Percentiles rank a stretch among this genome's conserved stretches.
phyloP scores from a whole-genome alignment of 2,113 vertebrate genomes.

The Silurus meridionalis region DNA sequence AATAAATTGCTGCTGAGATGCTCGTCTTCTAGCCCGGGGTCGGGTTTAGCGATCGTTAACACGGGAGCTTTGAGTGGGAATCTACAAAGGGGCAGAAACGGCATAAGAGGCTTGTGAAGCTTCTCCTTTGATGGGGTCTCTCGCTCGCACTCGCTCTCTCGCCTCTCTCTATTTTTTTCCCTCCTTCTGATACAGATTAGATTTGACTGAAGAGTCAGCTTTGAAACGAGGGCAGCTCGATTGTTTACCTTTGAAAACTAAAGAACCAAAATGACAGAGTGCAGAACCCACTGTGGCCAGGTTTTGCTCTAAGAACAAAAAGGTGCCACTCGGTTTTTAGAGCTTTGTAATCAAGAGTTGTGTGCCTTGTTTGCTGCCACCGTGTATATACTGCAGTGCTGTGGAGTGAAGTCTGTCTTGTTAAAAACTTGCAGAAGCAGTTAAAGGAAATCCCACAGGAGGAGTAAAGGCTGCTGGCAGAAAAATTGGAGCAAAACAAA shows the following conservation, averaged over 20 bases:
- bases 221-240: slow-evolving; percentile 35
- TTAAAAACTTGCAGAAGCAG: slow-evolving; percentile 33
- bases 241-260: slow-evolving; percentile 39
- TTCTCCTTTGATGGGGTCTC: slow-evolving; percentile 28
- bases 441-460: slow-evolving; percentile 16
- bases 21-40: not conserved
- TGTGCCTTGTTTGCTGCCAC: not conserved
- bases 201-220: slow-evolving; percentile 31
- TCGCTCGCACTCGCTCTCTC: not conserved
- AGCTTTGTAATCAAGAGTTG: slow-evolving; percentile 30
- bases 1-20: not conserved
- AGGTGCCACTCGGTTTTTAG: not conserved
- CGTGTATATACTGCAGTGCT: not conserved
- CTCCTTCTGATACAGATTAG: slow-evolving; percentile 5
- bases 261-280: slow-evolving; percentile 27
- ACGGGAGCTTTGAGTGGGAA: not conserved
- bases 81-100: not conserved
- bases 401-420: not conserved
- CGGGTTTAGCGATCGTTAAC: slow-evolving; percentile 14
- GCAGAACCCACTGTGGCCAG: not conserved
- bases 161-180: not conserved
- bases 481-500: slow-evolving; percentile 16
- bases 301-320: not conserved
- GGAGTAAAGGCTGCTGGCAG: not conserved
- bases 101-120: slow-evolving; percentile 17